A percentile compares a stretch with the other conserved stretches of the same genome.
phyloP scores from a whole-genome alignment of 2,797 vertebrate genomes.

The Catamblyrhynchus diadema region DNA sequence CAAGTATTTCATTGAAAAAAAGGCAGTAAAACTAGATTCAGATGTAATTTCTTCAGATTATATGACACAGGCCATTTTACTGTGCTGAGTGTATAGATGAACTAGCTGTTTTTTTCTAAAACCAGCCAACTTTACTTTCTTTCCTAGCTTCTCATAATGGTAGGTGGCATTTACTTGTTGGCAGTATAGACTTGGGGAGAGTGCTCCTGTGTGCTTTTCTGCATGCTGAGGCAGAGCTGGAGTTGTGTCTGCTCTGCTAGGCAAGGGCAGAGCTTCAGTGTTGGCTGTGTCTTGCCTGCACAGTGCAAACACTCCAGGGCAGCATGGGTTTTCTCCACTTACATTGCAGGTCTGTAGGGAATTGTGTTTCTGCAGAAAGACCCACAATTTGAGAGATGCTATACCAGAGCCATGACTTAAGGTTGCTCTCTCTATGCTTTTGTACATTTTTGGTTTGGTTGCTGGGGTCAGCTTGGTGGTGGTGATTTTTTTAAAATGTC shows the following conservation, averaged over 20 bases:
- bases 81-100: background rate
- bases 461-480: background rate
- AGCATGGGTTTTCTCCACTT: background rate
- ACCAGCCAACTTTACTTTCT: background rate
- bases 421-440: background rate
- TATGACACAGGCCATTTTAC: constrained; percentile 10
- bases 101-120: background rate
- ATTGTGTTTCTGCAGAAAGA: background rate
- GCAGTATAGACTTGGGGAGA: background rate
- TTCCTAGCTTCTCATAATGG: background rate
- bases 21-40: constrained; percentile 21
- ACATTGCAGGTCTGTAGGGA: background rate
- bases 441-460: background rate
- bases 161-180: background rate
- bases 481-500: background rate
- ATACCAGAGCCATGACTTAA: rapidly evolving
- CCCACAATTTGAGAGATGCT: background rate
- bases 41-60: constrained; percentile 13
- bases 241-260: background rate
- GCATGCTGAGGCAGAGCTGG: background rate
- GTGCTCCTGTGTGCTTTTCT: background rate
- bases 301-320: rapidly evolving
- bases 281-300: background rate
- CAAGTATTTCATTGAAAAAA: constrained; percentile 54
- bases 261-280: background rate